phyloP scores from a whole-genome alignment of 2,113 vertebrate species.

The Thamnophis sirtalis region DNA sequence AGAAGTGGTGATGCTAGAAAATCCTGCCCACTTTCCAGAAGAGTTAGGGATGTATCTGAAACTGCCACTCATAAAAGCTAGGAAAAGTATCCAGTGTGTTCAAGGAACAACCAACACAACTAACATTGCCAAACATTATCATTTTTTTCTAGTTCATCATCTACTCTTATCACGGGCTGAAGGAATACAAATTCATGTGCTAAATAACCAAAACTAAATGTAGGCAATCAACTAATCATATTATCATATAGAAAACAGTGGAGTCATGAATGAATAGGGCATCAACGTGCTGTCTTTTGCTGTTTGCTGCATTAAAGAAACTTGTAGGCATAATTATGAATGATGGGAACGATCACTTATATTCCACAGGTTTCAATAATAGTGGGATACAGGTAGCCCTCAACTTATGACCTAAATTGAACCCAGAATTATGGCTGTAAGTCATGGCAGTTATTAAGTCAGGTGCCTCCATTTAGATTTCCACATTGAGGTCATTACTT shows the following conservation, averaged over 20 bases:
- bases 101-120: neutral
- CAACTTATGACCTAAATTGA: neutral
- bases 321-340: neutral
- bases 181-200: neutral
- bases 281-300: neutral
- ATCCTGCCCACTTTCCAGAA: neutral
- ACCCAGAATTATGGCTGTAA: neutral
- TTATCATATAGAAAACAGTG: neutral
- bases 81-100: neutral
- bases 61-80: neutral
- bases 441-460: neutral
- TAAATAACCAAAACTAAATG: neutral
- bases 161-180: neutral
- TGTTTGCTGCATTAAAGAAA: neutral
- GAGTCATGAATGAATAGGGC: neutral
- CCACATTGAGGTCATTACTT: neutral
- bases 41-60: neutral
- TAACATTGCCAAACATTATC: neutral
- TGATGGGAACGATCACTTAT: neutral
- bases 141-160: neutral
- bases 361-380: neutral
- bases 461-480: neutral
- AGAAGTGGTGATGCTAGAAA: neutral
- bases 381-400: neutral
- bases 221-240: neutral